Conservation (phyloP, 2,797 vertebrate species). For the Chromis chromis region DNA sequence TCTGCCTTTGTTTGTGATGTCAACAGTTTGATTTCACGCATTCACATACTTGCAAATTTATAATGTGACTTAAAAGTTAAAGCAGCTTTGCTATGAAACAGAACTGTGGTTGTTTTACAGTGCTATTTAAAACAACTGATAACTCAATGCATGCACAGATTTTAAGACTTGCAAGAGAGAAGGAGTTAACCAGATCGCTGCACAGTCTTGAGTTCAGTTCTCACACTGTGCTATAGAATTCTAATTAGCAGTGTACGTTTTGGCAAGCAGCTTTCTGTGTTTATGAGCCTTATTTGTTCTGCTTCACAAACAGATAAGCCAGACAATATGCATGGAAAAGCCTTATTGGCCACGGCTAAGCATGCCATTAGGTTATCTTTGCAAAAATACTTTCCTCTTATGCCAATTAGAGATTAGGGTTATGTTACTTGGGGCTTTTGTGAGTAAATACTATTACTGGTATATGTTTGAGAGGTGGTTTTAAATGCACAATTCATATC, state of each 20-base stretch:
- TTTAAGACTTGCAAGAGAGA: not conserved
- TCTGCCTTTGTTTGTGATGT: not conserved
- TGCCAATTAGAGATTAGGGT: not conserved
- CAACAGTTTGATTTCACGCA: not conserved
- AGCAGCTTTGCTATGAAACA: not conserved
- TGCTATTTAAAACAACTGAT: not conserved
- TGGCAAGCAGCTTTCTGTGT: not conserved
- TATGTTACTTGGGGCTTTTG: not conserved
- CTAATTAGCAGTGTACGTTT: constrained; percentile 4
- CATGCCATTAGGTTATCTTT: not conserved
- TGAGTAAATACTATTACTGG: not conserved
- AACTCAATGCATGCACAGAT: not conserved
- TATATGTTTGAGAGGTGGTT: not conserved
- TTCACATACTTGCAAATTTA: not conserved
- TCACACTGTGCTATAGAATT: not conserved
- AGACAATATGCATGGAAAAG: not conserved
- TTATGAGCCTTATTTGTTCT: constrained; percentile 1
- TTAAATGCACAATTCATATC: not conserved
- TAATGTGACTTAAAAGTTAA: not conserved
- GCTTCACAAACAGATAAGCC: not conserved
- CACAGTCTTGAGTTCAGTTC: not conserved
- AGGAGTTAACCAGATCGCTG: not conserved
- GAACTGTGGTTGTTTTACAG: not conserved
- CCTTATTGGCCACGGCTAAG: not conserved
- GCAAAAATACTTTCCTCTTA: not conserved